Base-by-base conservation (phyloP, 2,888 invertebrate species). In the Tholera decimalis region DNA sequence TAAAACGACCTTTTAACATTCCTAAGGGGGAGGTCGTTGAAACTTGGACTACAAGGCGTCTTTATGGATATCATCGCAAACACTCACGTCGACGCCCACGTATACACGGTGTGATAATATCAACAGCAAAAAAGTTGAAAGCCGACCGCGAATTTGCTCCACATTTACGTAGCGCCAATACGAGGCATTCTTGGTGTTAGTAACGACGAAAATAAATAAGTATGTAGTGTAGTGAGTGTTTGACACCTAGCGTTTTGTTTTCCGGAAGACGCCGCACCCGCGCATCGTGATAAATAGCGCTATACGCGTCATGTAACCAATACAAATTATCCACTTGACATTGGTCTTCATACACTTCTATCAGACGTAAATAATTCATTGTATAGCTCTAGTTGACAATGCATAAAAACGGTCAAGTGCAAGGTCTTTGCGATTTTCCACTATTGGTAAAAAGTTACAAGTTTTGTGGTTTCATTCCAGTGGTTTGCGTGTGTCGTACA, bases 151-250 rank as follows among this genome's bases (percentile, higher is more conserved):
- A 72, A 54, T 72, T 57, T 64, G 64, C 39, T 60, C 47, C 55
- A 58, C 49, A 68, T 64, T 72, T 41, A 57, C 69, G 15, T 15
- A 35, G 35, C 28, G 44, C 24, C 15, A 37, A 28, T 67, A 33
- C 53, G 33, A 54, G 44, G 46, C 26, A 24, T 37, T 60, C 37
- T 35, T 65, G 72, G 77, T 77, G 73, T 69, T 73, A 68, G 70
- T 80, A 77, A 80, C 72, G 72, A 79, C 80, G 49, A 83, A 87
- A 86, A 86, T 83, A 85, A 80, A 75, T 57, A 55, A 1, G 35
- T 35, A 35, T 35, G 35, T 35, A 35, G 30, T 30, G 37, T 66
- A 70, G 70, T 77, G 73, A 69, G 56, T 56, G 56, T 59, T 68
- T 70, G 83, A 79, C 70, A 73, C 26, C 51, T 24, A 50, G 57